A percentile compares a stretch with the other conserved stretches of the same genome.
phyloP scores from a whole-genome alignment of 2,888 invertebrate species.

The Clostera curtula region DNA sequence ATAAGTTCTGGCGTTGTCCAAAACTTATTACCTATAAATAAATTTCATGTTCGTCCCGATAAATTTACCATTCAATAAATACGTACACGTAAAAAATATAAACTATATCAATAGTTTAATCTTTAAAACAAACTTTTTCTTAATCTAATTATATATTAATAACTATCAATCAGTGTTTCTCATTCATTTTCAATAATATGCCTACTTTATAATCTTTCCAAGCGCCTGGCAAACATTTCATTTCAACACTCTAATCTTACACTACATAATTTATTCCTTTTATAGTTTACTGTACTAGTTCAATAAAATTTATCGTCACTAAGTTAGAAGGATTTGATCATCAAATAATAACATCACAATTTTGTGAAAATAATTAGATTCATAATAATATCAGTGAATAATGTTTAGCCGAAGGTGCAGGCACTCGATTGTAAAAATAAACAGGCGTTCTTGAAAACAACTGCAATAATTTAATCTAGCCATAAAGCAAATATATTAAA shows the following conservation, averaged over 20 bases:
- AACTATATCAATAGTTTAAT: constrained; percentile 76
- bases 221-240: constrained; percentile 64
- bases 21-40: constrained; percentile 71
- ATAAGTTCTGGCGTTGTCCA: constrained; percentile 65
- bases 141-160: constrained; percentile 73
- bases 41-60: constrained; percentile 71
- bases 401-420: constrained; percentile 43
- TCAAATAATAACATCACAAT: constrained; percentile 51
- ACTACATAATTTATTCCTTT: constrained; percentile 45
- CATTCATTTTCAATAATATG: constrained; percentile 71
- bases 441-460: constrained; percentile 60
- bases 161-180: constrained; percentile 72
- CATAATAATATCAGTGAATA: constrained; percentile 39
- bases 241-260: constrained; percentile 62
- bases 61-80: constrained; percentile 75
- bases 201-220: constrained; percentile 73
- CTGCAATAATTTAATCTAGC: constrained; percentile 62
- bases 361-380: constrained; percentile 39
- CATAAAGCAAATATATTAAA: constrained; percentile 72
- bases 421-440: constrained; percentile 63
- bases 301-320: constrained; percentile 57
- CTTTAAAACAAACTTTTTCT: constrained; percentile 72
- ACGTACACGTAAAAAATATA: constrained; percentile 76
- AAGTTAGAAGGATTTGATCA: constrained; percentile 38
- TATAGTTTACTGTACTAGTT: constrained; percentile 50